Evolutionary conservation across 2,797 vertebrate genomes (phyloP).

Genomic region (Allobates femoralis): DNA sequence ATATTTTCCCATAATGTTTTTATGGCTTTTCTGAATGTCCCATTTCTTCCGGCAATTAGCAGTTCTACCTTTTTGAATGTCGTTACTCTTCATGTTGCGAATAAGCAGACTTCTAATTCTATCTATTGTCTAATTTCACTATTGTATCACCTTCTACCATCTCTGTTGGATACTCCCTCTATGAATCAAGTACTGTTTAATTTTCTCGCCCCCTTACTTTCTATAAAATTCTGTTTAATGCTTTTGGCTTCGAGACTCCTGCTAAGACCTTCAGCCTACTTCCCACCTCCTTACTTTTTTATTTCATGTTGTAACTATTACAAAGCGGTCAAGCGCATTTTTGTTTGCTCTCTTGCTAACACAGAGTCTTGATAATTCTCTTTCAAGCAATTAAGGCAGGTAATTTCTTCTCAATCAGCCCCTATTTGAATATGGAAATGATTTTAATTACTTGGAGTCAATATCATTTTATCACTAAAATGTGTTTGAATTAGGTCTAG

Average conservation of each 20-base stretch:
- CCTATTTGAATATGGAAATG: slow-evolving; percentile 82
- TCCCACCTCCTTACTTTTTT: slow-evolving; percentile 21
- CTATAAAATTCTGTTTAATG: slow-evolving; percentile 42
- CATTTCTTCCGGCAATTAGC: neutral
- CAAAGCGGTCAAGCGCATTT: slow-evolving; percentile 57
- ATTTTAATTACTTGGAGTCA: slow-evolving; percentile 83
- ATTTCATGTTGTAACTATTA: slow-evolving; percentile 54
- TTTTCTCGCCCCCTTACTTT: slow-evolving; percentile 48
- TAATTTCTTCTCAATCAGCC: slow-evolving; percentile 78
- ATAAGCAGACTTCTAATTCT: slow-evolving; percentile 26
- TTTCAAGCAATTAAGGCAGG: slow-evolving; percentile 75
- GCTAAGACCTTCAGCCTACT: slow-evolving; percentile 23
- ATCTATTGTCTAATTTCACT: slow-evolving; percentile 20
- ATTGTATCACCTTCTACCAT: slow-evolving; percentile 49
- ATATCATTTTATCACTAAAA: slow-evolving; percentile 76
- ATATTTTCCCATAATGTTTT: neutral
- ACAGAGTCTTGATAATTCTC: slow-evolving; percentile 66
- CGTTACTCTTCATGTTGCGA: neutral
- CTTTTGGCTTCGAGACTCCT: slow-evolving; percentile 32
- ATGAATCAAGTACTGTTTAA: slow-evolving; percentile 45
- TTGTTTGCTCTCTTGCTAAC: slow-evolving; percentile 61
- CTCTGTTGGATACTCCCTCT: slow-evolving; percentile 37
- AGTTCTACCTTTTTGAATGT: neutral
- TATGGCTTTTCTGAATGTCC: neutral
- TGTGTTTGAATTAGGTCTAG: slow-evolving; percentile 74